These are phyloP conservation scores for Hemichromis elongatus DNA, from an alignment of 2,113 vertebrate genomes.

Conservation along the genomic window DNA sequence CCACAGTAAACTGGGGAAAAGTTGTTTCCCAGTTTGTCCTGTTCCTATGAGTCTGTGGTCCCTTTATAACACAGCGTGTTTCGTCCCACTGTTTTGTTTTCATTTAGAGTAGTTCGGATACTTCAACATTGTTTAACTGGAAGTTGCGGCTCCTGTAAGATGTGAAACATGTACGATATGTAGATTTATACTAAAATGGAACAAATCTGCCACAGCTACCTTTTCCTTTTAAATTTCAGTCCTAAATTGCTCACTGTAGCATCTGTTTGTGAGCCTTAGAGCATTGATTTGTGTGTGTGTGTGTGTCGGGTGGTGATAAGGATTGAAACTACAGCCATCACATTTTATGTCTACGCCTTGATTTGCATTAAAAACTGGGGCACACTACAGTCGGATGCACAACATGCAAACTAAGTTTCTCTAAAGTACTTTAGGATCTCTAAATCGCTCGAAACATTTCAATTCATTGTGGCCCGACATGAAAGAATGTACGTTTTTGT, in stretches of 20 bases:
- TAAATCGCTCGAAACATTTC: neutral
- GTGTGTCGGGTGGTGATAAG: neutral
- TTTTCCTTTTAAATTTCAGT: neutral
- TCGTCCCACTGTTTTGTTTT: neutral
- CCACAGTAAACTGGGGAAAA: neutral
- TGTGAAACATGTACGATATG: constrained; percentile 17
- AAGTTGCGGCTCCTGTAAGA: constrained; percentile 2
- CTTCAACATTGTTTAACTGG: constrained; percentile 6
- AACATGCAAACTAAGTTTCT: neutral
- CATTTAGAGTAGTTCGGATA: neutral
- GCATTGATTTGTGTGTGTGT: neutral
- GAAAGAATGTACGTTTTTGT: neutral
- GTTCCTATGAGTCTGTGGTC: neutral
- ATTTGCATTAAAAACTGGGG: neutral
- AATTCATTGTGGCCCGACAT: neutral
- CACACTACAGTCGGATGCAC: constrained; percentile 9
- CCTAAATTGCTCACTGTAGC: neutral
- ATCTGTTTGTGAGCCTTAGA: neutral
- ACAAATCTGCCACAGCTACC: neutral
- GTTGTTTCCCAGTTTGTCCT: neutral
- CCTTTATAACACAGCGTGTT: neutral
- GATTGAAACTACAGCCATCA: neutral
- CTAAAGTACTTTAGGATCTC: neutral
- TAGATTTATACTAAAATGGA: neutral
- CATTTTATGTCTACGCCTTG: neutral